Conservation (phyloP, 2,797 vertebrate species). For the Champsocephalus esox region DNA sequence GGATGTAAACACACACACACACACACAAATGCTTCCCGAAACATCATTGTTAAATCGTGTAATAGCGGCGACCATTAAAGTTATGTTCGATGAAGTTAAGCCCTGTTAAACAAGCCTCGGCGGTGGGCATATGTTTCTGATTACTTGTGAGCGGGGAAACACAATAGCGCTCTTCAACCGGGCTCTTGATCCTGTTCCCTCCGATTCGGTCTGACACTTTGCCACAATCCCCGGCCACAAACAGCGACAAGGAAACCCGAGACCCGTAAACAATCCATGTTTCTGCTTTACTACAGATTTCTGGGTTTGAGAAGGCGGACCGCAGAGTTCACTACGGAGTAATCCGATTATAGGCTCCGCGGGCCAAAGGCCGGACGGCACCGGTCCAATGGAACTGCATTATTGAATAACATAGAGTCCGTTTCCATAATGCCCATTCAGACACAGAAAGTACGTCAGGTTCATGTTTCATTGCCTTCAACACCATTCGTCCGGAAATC, state of each 20-base stretch:
- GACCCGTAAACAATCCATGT: conserved; percentile 79
- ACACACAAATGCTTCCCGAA: conserved; percentile 60
- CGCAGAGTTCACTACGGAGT: conserved; percentile 56
- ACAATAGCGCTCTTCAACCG: conserved; percentile 80
- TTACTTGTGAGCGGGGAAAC: conserved; percentile 77
- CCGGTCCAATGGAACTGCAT: conserved; percentile 27
- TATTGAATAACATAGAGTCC: conserved; percentile 13
- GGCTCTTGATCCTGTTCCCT: conserved; percentile 79
- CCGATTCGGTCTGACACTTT: conserved; percentile 81
- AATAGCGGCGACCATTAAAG: conserved; percentile 81
- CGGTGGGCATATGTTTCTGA: conserved; percentile 80
- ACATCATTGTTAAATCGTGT: conserved; percentile 78
- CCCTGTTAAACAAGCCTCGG: conserved; percentile 67
- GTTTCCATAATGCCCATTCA: conserved; percentile 14
- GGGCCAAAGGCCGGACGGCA: conserved; percentile 42
- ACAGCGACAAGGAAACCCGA: conserved; percentile 81
- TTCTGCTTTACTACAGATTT: conserved; percentile 79
- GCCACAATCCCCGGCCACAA: conserved; percentile 79
- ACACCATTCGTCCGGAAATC: background rate
- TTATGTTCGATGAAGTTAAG: conserved; percentile 80
- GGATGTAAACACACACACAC: conserved; percentile 39
- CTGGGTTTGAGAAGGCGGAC: conserved; percentile 52
- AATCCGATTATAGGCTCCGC: conserved; percentile 71
- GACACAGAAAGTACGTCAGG: background rate
- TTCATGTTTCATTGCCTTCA: background rate